Conservation (phyloP, 2,113 vertebrate genomes). For the Hemicordylus capensis region DNA sequence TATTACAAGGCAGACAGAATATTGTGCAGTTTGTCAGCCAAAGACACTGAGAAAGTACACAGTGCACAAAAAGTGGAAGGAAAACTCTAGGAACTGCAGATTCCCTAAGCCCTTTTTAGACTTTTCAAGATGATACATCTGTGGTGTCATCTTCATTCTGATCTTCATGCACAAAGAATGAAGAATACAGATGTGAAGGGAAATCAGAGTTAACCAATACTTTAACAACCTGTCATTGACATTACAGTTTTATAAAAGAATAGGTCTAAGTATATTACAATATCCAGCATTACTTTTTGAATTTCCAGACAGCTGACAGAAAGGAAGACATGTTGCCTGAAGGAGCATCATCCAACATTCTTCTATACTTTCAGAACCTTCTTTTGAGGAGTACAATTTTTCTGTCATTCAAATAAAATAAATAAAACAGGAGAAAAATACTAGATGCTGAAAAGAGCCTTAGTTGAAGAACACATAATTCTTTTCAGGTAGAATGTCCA, state of each 20-base stretch:
- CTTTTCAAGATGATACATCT: neutral
- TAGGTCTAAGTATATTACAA: neutral
- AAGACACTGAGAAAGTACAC: neutral
- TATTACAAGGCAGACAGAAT: neutral
- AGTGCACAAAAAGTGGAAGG: neutral
- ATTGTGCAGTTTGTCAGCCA: neutral
- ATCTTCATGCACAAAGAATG: neutral
- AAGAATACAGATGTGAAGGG: neutral
- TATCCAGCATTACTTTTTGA: neutral
- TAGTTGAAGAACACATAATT: neutral
- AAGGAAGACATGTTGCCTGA: neutral
- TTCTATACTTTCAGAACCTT: neutral
- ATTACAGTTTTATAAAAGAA: neutral
- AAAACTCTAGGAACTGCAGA: neutral
- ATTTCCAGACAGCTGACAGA: slow-evolving; percentile 20
- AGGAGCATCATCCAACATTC: neutral
- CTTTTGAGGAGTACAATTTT: neutral
- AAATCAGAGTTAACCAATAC: neutral
- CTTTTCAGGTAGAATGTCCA: neutral
- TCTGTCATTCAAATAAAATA: neutral
- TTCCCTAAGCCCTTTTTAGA: neutral
- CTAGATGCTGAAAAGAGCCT: neutral
- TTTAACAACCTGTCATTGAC: neutral
- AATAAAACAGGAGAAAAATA: neutral
- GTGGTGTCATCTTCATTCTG: neutral